Conservation (phyloP, 2,888 invertebrate species). For the Calameuta idolon region DNA sequence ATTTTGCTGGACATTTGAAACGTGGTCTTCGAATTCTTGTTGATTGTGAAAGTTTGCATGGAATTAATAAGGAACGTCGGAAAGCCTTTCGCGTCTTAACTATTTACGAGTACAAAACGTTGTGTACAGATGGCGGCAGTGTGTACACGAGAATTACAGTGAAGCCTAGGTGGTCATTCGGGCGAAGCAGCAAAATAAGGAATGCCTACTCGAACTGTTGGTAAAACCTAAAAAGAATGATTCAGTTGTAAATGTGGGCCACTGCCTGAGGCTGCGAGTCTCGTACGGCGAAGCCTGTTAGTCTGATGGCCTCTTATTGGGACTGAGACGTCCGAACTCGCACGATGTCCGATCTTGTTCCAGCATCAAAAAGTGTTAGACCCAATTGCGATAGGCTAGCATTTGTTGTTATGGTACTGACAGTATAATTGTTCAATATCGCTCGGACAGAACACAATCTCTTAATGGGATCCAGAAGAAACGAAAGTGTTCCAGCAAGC, state of each 20-base stretch:
- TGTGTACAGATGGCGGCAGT: neutral
- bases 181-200: conserved; percentile 2
- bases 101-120: neutral
- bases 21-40: neutral
- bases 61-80: neutral
- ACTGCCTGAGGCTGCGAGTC: conserved; percentile 4
- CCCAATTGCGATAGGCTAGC: neutral
- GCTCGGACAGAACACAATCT: neutral
- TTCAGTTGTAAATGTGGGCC: conserved; percentile 13
- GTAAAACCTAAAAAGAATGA: conserved; percentile 13
- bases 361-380: neutral
- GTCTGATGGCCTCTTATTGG: neutral
- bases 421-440: neutral
- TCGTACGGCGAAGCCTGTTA: conserved; percentile 1
- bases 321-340: neutral
- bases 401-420: neutral
- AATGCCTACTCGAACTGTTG: conserved; percentile 4
- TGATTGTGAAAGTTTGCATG: neutral
- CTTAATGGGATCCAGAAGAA: neutral
- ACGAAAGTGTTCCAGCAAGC: neutral
- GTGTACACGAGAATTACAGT: neutral
- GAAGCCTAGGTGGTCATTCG: conserved; percentile 4
- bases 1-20: neutral
- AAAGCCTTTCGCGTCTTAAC: neutral
- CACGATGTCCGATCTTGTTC: neutral